These are phyloP conservation scores for Mus spretus DNA, from an alignment of 2,797 vertebrate genomes.

Conservation along the genomic window DNA sequence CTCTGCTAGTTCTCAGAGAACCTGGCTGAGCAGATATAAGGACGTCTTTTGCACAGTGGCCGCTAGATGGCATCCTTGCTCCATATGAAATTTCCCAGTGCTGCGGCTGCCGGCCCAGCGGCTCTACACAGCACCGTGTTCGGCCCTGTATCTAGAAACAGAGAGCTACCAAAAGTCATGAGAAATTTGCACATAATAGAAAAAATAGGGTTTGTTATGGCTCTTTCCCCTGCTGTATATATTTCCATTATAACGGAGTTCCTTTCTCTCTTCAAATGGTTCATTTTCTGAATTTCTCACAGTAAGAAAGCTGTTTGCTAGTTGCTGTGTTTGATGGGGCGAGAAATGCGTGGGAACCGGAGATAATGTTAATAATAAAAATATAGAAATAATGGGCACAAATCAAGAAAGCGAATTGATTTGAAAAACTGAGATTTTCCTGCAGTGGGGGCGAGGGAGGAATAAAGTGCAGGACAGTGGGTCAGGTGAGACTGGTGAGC, in stretches of 20 bases:
- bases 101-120: neutral
- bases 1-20: rapidly evolving
- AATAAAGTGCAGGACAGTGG: neutral
- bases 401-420: conserved; percentile 4
- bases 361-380: neutral
- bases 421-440: conserved; percentile 3
- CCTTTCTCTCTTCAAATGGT: neutral
- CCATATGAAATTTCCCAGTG: conserved; percentile 85
- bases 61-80: conserved; percentile 95
- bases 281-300: conserved; percentile 27
- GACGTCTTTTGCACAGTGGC: neutral
- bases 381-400: conserved; percentile 46
- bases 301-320: conserved; percentile 30
- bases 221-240: conserved; percentile 25
- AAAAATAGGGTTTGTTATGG: conserved; percentile 76
- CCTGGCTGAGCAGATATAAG: rapidly evolving
- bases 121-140: conserved; percentile 71
- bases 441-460: neutral
- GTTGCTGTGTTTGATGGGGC: conserved; percentile 46
- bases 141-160: conserved; percentile 45
- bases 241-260: neutral
- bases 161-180: conserved; percentile 61
- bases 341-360: conserved; percentile 60
- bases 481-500: conserved; percentile 62
- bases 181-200: conserved; percentile 71